Evolutionary conservation across 30 jellyfish, hydroid and myxozoan genomes (phyloP).

Genomic region (Chrysaora quinquecirrha): DNA sequence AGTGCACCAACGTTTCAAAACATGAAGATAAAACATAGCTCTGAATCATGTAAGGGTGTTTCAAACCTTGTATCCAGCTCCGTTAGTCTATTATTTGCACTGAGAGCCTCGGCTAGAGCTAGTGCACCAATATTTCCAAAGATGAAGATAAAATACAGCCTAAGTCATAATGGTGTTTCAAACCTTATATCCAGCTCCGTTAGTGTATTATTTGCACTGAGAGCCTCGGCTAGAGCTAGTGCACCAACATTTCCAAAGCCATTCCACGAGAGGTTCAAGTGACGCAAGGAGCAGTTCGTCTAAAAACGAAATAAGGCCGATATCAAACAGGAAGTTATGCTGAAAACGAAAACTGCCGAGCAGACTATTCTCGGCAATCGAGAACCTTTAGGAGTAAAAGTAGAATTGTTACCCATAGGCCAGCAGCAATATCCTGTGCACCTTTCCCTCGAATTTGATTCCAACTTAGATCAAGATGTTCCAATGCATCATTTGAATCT

Average conservation of each 20-base stretch:
- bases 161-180: too few species aligned
- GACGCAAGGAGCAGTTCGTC: slow-evolving; percentile 75
- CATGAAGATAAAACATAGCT: too few species aligned
- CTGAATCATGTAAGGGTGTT: too few species aligned
- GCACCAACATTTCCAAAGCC: slow-evolving; percentile 91
- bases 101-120: slow-evolving; percentile 80
- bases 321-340: not conserved
- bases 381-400: too few species aligned
- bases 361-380: too few species aligned
- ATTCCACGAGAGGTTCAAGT: slow-evolving; percentile 85
- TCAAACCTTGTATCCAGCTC: slow-evolving; percentile 83
- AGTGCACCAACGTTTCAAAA: too few species aligned
- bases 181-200: slow-evolving; percentile 82
- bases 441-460: slow-evolving; percentile 87
- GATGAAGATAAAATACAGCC: too few species aligned
- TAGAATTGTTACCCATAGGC: slow-evolving; percentile 75
- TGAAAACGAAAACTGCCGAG: not conserved
- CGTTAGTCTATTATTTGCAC: slow-evolving; percentile 75
- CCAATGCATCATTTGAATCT: slow-evolving; percentile 82
- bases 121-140: slow-evolving; percentile 85
- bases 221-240: slow-evolving; percentile 79
- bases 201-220: slow-evolving; percentile 77
- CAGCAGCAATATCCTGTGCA: slow-evolving; percentile 66
- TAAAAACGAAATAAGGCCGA: slow-evolving; percentile 7
- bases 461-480: slow-evolving; percentile 84